phyloP scores from a whole-genome alignment of 35 echinoderm and acorn worm species.

The Strongylocentrotus purpuratus region DNA sequence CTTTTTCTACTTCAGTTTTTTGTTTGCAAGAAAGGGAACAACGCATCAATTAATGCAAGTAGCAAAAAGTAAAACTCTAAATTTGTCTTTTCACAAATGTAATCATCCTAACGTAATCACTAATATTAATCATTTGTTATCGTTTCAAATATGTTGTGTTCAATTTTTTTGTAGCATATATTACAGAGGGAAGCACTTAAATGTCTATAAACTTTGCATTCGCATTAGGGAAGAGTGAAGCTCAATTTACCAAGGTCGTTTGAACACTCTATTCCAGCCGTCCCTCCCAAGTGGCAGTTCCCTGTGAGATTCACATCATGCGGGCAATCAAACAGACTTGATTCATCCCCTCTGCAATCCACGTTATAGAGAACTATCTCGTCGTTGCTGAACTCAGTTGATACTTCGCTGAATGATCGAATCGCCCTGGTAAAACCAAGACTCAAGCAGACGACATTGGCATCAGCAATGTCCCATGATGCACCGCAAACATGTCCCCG shows the following conservation, averaged over 20 bases:
- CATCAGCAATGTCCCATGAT: slow-evolving; percentile 53
- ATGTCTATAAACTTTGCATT: too few relatives aligned
- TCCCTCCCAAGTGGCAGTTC: neutral
- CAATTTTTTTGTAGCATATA: too few relatives aligned
- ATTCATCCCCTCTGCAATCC: neutral
- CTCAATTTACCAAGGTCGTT: neutral
- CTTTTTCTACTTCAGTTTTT: too few relatives aligned
- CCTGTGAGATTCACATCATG: neutral
- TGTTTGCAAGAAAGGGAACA: too few relatives aligned
- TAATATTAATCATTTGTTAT: too few relatives aligned
- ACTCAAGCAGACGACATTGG: slow-evolving; percentile 23
- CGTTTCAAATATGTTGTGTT: too few relatives aligned
- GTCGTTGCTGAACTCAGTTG: neutral
- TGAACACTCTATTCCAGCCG: neutral
- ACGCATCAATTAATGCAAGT: too few relatives aligned
- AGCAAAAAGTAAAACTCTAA: too few relatives aligned
- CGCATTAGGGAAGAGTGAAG: too few relatives aligned
- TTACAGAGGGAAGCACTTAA: too few relatives aligned
- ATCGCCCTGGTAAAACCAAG: slow-evolving; percentile 26
- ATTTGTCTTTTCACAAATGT: too few relatives aligned
- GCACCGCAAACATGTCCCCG: slow-evolving; percentile 23
- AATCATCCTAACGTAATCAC: too few relatives aligned
- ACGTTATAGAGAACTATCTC: neutral
- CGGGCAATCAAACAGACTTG: neutral
- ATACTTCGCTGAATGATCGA: neutral